phyloP scores from a whole-genome alignment of 2,113 vertebrate genomes.

The Melanostigma gelatinosum region DNA sequence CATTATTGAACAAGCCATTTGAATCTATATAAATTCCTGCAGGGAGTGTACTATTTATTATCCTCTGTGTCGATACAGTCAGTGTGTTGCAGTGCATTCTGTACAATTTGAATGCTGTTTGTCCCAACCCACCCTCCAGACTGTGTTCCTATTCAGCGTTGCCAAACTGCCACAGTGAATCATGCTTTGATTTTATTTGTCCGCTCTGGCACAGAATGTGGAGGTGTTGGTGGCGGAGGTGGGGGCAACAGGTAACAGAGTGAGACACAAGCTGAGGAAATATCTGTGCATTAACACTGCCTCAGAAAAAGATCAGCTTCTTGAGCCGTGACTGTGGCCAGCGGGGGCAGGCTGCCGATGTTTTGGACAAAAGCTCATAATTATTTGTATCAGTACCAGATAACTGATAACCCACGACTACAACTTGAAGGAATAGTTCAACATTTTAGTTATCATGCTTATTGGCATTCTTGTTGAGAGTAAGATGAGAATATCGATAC shows the following conservation, averaged over 20 bases:
- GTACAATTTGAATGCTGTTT: constrained; percentile 59
- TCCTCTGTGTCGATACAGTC: constrained; percentile 44
- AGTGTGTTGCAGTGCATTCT: constrained; percentile 36
- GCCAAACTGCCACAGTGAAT: constrained; percentile 61
- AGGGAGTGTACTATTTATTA: constrained; percentile 46
- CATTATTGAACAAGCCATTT: constrained; percentile 55
- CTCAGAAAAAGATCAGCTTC: constrained; percentile 6
- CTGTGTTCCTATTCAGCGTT: constrained; percentile 39
- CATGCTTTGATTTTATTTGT: constrained; percentile 59
- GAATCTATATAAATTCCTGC: constrained; percentile 51
- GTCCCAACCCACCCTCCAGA: constrained; percentile 41
- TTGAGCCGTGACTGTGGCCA: not conserved
- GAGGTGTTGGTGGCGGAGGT: constrained; percentile 45
- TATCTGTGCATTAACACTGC: constrained; percentile 1
- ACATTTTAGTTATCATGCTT: not conserved
- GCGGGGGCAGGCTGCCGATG: not conserved
- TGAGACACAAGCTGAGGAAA: constrained; percentile 25
- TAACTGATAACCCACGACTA: not conserved
- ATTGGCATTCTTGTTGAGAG: not conserved
- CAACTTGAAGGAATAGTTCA: not conserved
- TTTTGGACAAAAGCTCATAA: not conserved
- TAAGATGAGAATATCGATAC: not conserved
- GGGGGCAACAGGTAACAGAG: constrained; percentile 43
- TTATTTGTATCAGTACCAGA: not conserved
- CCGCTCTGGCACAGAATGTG: constrained; percentile 34